These are phyloP conservation scores for Amphimallon solstitiale DNA, from an alignment of 2,888 invertebrate genomes.

Conservation along the genomic window DNA sequence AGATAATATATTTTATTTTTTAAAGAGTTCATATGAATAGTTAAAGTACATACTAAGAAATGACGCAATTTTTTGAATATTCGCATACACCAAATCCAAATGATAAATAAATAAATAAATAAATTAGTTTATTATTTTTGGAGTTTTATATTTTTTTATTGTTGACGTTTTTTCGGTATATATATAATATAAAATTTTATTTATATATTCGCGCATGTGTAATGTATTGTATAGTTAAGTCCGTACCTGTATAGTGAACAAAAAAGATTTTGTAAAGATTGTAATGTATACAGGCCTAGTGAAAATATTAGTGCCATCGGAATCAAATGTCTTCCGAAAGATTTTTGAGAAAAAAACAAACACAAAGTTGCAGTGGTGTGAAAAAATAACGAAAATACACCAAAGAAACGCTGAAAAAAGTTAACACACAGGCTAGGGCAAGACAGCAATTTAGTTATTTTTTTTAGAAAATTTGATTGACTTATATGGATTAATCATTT, in stretches of 20 bases:
- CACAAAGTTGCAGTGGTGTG: conserved; percentile 55
- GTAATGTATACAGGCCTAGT: conserved; percentile 40
- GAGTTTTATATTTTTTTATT: conserved; percentile 43
- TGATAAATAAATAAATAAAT: conserved; percentile 2
- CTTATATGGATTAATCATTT: conserved; percentile 43
- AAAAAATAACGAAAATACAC: conserved; percentile 18
- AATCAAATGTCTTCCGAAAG: conserved; percentile 63
- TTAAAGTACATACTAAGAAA: neutral
- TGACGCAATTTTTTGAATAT: neutral
- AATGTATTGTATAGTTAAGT: conserved; percentile 54
- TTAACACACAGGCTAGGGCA: conserved; percentile 58
- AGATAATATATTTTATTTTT: conserved; percentile 8
- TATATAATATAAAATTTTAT: conserved; percentile 40
- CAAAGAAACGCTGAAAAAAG: conserved; percentile 14
- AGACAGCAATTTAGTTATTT: conserved; percentile 54
- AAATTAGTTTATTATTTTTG: conserved; percentile 39
- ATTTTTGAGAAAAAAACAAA: no score
- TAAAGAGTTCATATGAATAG: neutral
- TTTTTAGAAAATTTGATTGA: conserved; percentile 44
- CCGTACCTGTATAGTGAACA: conserved; percentile 60
- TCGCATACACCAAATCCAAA: neutral
- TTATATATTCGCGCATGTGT: conserved; percentile 42
- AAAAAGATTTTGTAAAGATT: conserved; percentile 58
- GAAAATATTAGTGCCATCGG: conserved; percentile 56
- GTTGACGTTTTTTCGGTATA: conserved; percentile 40